phyloP scores from a whole-genome alignment of 2,888 invertebrate genomes.

The Sinopyrophorus schimmeli region DNA sequence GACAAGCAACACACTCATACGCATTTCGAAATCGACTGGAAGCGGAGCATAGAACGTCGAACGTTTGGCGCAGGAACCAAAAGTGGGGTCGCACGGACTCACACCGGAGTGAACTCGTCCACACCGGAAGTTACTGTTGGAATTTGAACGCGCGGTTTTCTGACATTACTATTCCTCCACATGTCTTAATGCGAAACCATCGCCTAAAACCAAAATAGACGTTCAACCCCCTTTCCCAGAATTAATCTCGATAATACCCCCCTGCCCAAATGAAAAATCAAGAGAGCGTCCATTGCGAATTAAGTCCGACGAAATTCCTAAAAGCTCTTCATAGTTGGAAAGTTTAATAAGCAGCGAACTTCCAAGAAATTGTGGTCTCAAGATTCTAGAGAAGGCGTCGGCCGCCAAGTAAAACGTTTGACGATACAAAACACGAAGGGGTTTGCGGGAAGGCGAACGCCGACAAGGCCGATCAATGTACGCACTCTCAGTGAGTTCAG shows the following conservation, averaged over 20 bases:
- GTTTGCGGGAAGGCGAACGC: constrained; percentile 10
- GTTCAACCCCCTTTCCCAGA: not conserved
- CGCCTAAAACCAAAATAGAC: not conserved
- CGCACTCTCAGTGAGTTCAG: constrained; percentile 25
- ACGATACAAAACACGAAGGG: constrained; percentile 4
- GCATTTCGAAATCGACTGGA: constrained; percentile 29
- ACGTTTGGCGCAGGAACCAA: constrained; percentile 24
- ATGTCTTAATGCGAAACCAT: constrained; percentile 6
- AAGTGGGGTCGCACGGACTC: constrained; percentile 28
- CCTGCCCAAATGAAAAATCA: not conserved
- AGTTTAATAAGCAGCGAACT: not conserved
- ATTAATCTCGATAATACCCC: not conserved
- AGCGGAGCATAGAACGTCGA: constrained; percentile 16
- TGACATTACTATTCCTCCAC: constrained; percentile 23
- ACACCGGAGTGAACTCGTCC: constrained; percentile 38
- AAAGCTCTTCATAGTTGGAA: not conserved
- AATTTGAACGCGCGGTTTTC: constrained; percentile 30
- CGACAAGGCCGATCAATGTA: constrained; percentile 28
- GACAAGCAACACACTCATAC: constrained; percentile 20
- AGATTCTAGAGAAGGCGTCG: constrained; percentile 19
- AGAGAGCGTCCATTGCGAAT: not conserved
- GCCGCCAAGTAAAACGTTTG: constrained; percentile 18
- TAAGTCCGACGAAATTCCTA: no score
- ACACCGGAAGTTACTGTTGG: constrained; percentile 32
- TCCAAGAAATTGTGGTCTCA: constrained; percentile 19